Evolutionary conservation across 2,113 vertebrate species (phyloP).

Genomic region (Theristicus caerulescens): DNA sequence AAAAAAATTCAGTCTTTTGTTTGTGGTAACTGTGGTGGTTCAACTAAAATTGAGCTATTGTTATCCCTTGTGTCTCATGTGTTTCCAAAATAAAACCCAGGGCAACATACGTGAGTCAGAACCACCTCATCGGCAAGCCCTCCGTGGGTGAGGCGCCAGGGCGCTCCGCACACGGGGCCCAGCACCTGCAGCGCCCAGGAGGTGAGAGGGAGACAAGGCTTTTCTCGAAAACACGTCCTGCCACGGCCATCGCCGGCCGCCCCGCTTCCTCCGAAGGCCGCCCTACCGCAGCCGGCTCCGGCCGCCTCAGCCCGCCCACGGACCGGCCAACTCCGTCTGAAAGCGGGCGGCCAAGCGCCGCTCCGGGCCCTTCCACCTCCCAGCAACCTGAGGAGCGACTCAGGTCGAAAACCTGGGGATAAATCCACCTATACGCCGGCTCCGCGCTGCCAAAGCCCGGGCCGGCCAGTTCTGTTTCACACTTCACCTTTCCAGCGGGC

Average conservation of each 20-base stretch:
- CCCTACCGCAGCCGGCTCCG: no score
- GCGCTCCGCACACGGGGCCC: accelerated
- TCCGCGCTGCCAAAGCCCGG: accelerated
- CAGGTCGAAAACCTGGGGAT: accelerated
- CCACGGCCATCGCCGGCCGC: background rate
- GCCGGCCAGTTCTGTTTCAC: accelerated
- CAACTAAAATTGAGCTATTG: no score
- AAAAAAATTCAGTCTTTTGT: background rate
- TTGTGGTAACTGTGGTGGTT: background rate
- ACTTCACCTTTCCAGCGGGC: background rate
- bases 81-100: background rate
- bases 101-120: accelerated
- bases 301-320: background rate
- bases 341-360: accelerated
- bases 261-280: no score
- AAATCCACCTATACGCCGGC: no score
- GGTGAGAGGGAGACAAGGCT: accelerated
- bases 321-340: accelerated
- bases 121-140: accelerated
- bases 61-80: accelerated
- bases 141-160: accelerated
- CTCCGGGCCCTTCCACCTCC: background rate
- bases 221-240: accelerated
- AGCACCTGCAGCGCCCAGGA: background rate
- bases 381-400: no score